Percentiles rank a stretch among this genome's conserved stretches.
phyloP scores from a whole-genome alignment of 2,888 invertebrate species.

The Synanthedon myopaeformis region DNA sequence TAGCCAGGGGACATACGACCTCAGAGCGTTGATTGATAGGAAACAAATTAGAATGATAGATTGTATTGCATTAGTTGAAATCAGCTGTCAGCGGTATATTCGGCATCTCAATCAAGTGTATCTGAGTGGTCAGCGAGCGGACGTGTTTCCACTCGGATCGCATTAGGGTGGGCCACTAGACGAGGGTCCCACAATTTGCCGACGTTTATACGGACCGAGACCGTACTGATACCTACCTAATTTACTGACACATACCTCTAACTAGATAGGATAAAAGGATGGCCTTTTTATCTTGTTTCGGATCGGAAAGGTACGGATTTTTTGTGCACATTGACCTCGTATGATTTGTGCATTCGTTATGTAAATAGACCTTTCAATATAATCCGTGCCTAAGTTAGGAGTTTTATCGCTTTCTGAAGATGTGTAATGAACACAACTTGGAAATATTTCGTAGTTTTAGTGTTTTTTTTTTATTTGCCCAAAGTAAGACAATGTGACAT shows the following conservation, averaged over 20 bases:
- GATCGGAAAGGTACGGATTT: slow-evolving; percentile 4
- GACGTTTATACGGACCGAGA: slow-evolving; percentile 31
- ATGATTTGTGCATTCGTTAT: background rate
- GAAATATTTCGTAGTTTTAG: too few species aligned
- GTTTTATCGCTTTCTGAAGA: background rate
- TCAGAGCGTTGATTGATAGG: too few species aligned
- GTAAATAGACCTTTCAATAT: background rate
- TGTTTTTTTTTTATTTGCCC: too few species aligned
- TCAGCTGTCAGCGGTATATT: slow-evolving; percentile 17
- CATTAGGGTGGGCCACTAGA: slow-evolving; percentile 23
- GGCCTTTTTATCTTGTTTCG: slow-evolving; percentile 5
- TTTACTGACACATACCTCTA: slow-evolving; percentile 20
- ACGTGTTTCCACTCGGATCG: slow-evolving; percentile 28
- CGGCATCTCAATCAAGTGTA: slow-evolving; percentile 27
- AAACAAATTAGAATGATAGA: too few species aligned
- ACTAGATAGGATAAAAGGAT: slow-evolving; percentile 15
- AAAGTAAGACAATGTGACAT: too few species aligned
- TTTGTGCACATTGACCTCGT: slow-evolving; percentile 10
- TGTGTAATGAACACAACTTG: background rate
- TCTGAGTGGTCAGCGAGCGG: slow-evolving; percentile 18
- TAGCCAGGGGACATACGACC: too few species aligned
- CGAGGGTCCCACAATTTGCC: slow-evolving; percentile 41
- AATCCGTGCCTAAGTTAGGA: background rate
- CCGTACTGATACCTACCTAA: slow-evolving; percentile 16
- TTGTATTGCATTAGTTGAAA: slow-evolving; percentile 3